Evolutionary conservation across 2,888 invertebrate species (phyloP).

Genomic region (Cataglyphis livida): DNA sequence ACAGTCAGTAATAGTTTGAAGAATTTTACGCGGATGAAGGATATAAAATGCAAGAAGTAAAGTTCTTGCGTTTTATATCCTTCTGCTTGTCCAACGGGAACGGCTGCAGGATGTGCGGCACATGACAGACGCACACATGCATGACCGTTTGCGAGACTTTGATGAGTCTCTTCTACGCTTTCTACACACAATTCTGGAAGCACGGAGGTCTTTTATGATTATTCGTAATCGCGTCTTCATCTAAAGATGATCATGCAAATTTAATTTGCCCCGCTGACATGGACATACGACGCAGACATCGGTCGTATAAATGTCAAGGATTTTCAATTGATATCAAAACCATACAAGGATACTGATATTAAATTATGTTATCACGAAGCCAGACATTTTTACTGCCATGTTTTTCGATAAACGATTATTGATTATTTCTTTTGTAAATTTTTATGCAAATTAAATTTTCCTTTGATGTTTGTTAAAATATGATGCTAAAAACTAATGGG

Average conservation of each 20-base stretch:
- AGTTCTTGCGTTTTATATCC: neutral
- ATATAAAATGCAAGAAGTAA: neutral
- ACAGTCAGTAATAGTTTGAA: neutral
- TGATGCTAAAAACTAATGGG: neutral
- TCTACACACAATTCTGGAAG: constrained; percentile 75
- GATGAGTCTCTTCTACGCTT: constrained; percentile 72
- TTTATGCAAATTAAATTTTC: neutral
- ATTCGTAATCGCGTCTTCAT: constrained; percentile 55
- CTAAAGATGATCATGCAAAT: constrained; percentile 7
- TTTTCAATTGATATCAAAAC: neutral
- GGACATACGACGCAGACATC: neutral
- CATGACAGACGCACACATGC: constrained; percentile 33
- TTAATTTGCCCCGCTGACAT: neutral
- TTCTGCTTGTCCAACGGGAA: neutral
- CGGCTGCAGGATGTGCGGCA: neutral
- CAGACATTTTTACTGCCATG: neutral
- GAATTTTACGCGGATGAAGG: neutral
- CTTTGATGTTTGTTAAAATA: neutral
- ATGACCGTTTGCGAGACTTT: constrained; percentile 25
- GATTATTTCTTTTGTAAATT: neutral
- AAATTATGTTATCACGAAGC: neutral
- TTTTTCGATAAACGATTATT: neutral
- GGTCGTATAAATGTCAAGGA: neutral
- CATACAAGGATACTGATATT: neutral
- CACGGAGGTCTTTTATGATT: constrained; percentile 57